Evolutionary conservation across 2,888 invertebrate species (phyloP).

Genomic region (Cataglyphis albicans): DNA sequence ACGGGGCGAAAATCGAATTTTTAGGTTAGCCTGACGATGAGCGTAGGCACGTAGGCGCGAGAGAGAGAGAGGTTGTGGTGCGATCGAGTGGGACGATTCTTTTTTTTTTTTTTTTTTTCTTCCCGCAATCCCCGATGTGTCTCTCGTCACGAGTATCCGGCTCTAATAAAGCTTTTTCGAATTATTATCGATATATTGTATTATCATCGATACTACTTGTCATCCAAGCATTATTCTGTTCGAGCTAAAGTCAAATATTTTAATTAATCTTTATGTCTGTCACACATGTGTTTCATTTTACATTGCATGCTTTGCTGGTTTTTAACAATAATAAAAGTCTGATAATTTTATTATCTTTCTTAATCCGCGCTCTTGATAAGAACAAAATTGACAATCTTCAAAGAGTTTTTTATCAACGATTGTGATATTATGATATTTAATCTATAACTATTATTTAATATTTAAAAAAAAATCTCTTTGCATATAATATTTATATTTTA

Average conservation of each 20-base stretch:
- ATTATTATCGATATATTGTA: neutral
- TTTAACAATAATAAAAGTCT: neutral
- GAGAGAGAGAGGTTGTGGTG: neutral
- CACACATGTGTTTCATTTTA: neutral
- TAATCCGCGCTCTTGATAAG: constrained; percentile 1
- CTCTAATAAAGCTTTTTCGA: neutral
- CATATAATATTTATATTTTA: neutral
- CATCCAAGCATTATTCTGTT: neutral
- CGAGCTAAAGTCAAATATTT: neutral
- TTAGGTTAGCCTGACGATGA: constrained; percentile 38
- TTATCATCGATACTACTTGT: neutral
- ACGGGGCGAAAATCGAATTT: constrained; percentile 11
- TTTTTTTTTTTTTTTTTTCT: neutral
- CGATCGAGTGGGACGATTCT: neutral
- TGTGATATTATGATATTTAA: neutral
- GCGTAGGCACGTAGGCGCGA: constrained; percentile 4
- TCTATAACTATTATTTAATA: neutral
- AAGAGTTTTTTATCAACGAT: neutral
- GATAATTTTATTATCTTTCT: neutral
- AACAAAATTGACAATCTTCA: neutral
- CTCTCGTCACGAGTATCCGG: neutral
- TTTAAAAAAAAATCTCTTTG: neutral
- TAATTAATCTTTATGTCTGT: neutral
- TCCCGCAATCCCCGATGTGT: neutral
- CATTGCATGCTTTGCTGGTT: neutral